Base-by-base conservation (phyloP, 1,140 invertebrate genomes). In the Lordiphosa clarofinis region DNA sequence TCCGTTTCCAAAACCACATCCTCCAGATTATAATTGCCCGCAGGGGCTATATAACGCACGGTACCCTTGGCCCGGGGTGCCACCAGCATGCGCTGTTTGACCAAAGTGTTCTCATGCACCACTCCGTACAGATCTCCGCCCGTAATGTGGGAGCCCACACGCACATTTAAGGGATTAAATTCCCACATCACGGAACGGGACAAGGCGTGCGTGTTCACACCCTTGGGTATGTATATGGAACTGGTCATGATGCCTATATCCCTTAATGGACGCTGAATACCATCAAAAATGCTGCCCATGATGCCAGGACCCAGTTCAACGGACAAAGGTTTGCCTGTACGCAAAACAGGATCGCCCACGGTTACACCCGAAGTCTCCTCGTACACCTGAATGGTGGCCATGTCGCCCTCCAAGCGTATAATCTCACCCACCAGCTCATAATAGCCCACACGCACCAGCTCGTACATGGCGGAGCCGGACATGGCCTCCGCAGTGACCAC, bases 381-480 rank as follows among this genome's bases (percentile, higher is more conserved):
- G 87, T 99, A 99, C 55, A 99, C 98, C 93, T 95, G 81, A 90
- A 99, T 99, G 59, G 99, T 99, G 42, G 99, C 99, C 94, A 98
- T 97, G 89, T 99, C 98, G 56, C 98, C 98, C 91, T 99, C 98
- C 54, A 99, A 92, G 90, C 98, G 94, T 91, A 99, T 99, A 89
- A 99, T 99, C 91, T 99, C 99, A 65, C 99, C 99, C 2, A 99
- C 99, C 70, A 99, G 91, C 90, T 99, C 98, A 71, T 94, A 93
- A 90, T 99, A 98, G 10, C 99, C 99, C 6, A 99, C 99, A 87
- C 99, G 94, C 48, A 99, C 99, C 91, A 99, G 90, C 90, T 99
- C 99, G 93, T 99, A 99, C 98, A 99, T 99, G 92, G 98, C 98
- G 8, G 98, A 96, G 64, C 99, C 99, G 62, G 97, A 95, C 99